These are phyloP conservation scores for Diadema setosum DNA, from an alignment of 35 echinoderm and acorn worm genomes.

Conservation along the genomic window DNA sequence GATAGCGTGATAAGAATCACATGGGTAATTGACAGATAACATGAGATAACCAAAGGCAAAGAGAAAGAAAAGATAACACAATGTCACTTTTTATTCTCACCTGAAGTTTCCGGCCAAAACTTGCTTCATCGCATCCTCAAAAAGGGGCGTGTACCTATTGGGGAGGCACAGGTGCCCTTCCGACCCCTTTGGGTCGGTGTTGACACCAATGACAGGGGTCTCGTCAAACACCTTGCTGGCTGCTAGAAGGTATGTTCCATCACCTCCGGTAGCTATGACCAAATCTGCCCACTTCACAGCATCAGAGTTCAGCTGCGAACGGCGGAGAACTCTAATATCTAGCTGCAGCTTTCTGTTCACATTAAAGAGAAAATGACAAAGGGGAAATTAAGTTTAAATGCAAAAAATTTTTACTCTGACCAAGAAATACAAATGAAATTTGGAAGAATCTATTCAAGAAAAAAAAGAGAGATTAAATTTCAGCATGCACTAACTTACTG, in stretches of 20 bases:
- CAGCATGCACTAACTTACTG: background rate
- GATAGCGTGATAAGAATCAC: too few species aligned
- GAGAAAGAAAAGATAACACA: too few species aligned
- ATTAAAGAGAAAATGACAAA: background rate
- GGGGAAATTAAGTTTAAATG: background rate
- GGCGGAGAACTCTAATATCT: slow-evolving; percentile 28
- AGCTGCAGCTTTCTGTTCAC: slow-evolving; percentile 48
- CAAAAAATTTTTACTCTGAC: background rate
- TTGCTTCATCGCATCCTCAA: slow-evolving; percentile 41
- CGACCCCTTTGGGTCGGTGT: slow-evolving; percentile 71
- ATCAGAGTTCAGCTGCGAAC: slow-evolving; percentile 47
- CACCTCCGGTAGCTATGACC: slow-evolving; percentile 86
- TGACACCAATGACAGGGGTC: slow-evolving; percentile 84
- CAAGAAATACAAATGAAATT: background rate
- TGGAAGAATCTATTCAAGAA: background rate
- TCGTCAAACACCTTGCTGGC: slow-evolving; percentile 76
- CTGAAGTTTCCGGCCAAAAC: slow-evolving; percentile 64
- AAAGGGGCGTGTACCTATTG: slow-evolving; percentile 52
- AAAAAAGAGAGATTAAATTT: background rate
- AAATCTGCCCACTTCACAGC: slow-evolving; percentile 64
- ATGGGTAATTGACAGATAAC: too few species aligned
- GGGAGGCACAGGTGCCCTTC: slow-evolving; percentile 89
- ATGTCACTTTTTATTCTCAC: slow-evolving; percentile 19
- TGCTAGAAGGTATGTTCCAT: slow-evolving; percentile 84
- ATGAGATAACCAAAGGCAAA: too few species aligned